These are phyloP conservation scores for Phallusia fumigata DNA, from an alignment of 23 tunicate genomes.

Conservation along the genomic window DNA sequence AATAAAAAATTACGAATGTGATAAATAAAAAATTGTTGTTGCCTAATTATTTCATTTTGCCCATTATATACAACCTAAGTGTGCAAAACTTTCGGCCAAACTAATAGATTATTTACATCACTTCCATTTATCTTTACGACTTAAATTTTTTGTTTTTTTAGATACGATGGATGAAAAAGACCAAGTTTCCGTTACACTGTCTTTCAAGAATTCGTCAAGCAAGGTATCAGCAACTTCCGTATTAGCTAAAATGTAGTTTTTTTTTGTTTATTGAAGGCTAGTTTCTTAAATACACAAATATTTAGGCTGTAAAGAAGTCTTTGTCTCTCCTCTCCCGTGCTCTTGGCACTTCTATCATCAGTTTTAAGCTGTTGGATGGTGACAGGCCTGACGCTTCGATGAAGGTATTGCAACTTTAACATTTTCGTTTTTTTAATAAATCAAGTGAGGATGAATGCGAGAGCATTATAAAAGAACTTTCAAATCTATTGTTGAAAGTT, in stretches of 20 bases:
- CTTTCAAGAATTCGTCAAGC: constrained; percentile 51
- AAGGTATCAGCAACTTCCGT: constrained; percentile 27
- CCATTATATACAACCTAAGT: not conserved
- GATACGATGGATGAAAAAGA: constrained; percentile 38
- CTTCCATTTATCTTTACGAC: not conserved
- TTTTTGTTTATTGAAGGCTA: too few species aligned
- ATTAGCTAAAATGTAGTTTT: too few species aligned
- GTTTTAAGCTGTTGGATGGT: constrained; percentile 59
- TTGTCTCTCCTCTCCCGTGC: constrained; percentile 57
- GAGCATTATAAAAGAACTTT: too few species aligned
- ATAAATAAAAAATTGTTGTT: too few species aligned
- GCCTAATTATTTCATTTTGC: not conserved
- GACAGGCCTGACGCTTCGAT: constrained; percentile 14
- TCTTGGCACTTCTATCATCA: constrained; percentile 66
- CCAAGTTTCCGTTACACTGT: constrained; percentile 63
- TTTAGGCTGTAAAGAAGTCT: constrained; percentile 67
- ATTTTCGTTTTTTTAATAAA: too few species aligned
- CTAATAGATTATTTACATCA: too few species aligned
- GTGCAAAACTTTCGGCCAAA: not conserved
- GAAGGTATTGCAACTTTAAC: too few species aligned
- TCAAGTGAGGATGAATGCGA: too few species aligned
- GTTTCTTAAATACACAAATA: not conserved
- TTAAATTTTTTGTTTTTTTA: not conserved
- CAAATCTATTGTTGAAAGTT: too few species aligned
- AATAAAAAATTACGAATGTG: too few species aligned